Percentiles rank a stretch among this genome's conserved stretches.
Evolutionary conservation across 2,797 vertebrate genomes (phyloP).

Genomic region (Emys orbicularis): DNA sequence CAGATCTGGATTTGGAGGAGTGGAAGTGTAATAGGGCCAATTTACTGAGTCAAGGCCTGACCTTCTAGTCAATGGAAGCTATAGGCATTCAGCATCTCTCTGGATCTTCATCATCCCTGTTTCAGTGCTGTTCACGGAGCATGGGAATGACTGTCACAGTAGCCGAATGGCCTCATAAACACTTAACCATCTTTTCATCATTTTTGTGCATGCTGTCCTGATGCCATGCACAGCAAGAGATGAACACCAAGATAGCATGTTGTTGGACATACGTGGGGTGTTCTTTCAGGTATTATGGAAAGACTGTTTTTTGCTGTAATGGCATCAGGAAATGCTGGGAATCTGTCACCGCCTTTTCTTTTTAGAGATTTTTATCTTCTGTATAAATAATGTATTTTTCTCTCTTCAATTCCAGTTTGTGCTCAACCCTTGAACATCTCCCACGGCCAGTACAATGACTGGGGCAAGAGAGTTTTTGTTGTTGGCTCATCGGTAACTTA

Average conservation of each 20-base stretch:
- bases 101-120: too few relatives aligned
- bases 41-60: not conserved
- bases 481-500: rapidly evolving
- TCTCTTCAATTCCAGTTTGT: not conserved
- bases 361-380: not conserved
- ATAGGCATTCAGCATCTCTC: not conserved
- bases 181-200: not conserved
- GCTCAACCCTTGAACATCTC: not conserved
- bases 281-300: not conserved
- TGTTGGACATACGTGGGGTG: not conserved
- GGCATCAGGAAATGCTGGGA: rapidly evolving
- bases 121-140: not conserved
- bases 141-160: not conserved
- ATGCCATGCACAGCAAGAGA: not conserved
- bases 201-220: not conserved
- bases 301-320: rapidly evolving
- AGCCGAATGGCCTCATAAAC: too few relatives aligned
- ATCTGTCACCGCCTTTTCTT: not conserved
- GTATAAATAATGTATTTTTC: not conserved
- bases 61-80: not conserved
- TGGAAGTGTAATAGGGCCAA: not conserved
- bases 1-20: not conserved
- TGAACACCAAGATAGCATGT: not conserved
- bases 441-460: rapidly evolving
- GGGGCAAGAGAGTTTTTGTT: not conserved